These are phyloP conservation scores for Drosophila nr. fundita DNA, from an alignment of 2,888 invertebrate genomes.

Conservation along the genomic window DNA sequence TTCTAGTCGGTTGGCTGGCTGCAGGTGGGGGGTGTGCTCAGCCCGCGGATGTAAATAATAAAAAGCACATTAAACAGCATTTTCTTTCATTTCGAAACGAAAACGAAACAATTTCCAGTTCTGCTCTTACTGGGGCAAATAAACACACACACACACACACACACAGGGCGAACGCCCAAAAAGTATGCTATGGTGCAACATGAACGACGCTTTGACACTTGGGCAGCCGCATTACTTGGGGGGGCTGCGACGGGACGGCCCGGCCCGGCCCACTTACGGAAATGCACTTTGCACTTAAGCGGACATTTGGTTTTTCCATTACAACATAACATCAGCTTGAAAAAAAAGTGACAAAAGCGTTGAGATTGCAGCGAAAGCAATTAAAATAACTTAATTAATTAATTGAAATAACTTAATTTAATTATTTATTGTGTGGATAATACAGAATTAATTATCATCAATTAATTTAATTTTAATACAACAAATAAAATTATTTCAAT, in stretches of 20 bases:
- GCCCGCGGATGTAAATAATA: slow-evolving; percentile 80
- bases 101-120: slow-evolving; percentile 73
- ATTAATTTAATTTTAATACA: background rate
- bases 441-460: no score
- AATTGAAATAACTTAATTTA: background rate
- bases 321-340: slow-evolving; percentile 1
- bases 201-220: slow-evolving; percentile 70
- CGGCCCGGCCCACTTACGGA: slow-evolving; percentile 61
- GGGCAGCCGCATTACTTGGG: slow-evolving; percentile 69
- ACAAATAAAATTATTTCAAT: background rate
- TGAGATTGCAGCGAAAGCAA: background rate
- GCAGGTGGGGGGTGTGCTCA: slow-evolving; percentile 2
- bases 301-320: slow-evolving; percentile 42
- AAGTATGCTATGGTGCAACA: slow-evolving; percentile 65
- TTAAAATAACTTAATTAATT: background rate
- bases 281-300: slow-evolving; percentile 64
- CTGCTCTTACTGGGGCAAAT: slow-evolving; percentile 43
- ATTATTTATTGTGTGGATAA: background rate
- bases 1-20: background rate
- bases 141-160: slow-evolving; percentile 2
- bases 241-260: no score
- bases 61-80: slow-evolving; percentile 81
- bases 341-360: slow-evolving; percentile 3
- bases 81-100: slow-evolving; percentile 78
- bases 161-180: slow-evolving; percentile 26